Evolutionary conservation across 2,888 invertebrate genomes (phyloP).

Genomic region (Nasonia oneida): DNA sequence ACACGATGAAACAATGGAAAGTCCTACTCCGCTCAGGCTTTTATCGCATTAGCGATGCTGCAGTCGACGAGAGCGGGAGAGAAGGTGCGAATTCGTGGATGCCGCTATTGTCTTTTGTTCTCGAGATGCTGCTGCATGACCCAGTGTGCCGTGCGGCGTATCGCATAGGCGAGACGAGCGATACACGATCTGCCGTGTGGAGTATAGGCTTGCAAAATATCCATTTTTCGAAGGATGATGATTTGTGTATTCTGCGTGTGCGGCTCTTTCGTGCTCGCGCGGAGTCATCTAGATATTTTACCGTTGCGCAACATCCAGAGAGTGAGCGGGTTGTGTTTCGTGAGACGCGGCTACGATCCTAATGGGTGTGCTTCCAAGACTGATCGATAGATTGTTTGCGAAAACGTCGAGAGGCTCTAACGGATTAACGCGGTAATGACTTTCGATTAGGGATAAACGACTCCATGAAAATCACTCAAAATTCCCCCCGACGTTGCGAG

Average conservation of each 20-base stretch:
- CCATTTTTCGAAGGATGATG: constrained; percentile 39
- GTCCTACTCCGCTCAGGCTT: neutral
- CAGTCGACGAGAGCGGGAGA: neutral
- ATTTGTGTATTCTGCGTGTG: constrained; percentile 29
- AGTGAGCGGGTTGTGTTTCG: neutral
- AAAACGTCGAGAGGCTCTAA: neutral
- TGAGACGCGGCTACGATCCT: neutral
- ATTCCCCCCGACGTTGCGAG: neutral
- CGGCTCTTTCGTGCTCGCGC: neutral
- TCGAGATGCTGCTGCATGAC: constrained; percentile 23
- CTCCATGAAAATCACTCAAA: neutral
- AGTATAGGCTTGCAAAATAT: constrained; percentile 28
- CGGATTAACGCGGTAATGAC: neutral
- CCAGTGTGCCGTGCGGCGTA: neutral
- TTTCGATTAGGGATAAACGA: neutral
- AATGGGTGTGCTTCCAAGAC: neutral
- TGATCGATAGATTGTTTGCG: constrained; percentile 11
- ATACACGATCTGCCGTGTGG: neutral
- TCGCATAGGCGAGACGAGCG: neutral
- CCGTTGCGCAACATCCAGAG: neutral
- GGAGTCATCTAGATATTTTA: constrained; percentile 39
- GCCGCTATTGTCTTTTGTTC: constrained; percentile 1
- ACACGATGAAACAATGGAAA: constrained; percentile 12
- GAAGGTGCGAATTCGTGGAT: constrained; percentile 35
- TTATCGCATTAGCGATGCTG: constrained; percentile 20